Base-by-base conservation (phyloP, 2,888 invertebrate species). In the Cephus pygmeus region DNA sequence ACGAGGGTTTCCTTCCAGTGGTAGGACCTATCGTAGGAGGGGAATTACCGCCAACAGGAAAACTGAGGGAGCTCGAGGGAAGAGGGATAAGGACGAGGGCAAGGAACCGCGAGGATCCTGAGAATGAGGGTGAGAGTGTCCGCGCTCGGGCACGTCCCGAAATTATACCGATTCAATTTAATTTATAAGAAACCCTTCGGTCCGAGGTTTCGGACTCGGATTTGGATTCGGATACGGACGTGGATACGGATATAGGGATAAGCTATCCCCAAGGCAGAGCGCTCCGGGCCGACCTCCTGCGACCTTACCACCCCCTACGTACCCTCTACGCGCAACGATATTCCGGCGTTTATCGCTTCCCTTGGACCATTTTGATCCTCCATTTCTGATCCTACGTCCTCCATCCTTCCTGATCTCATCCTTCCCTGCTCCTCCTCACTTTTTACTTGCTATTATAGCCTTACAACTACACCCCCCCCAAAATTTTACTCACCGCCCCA, bases 81-180 rank as follows among this genome's bases (percentile, higher is more conserved):
- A 23, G 56, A 56, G 23, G 56, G 56, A 56, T 23, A 56, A 56
- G 56, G 56, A 23, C 1, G 56, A 56, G 23, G 23, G 1, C 56
- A 9, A 56, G 56, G 56, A 56, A 56, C 56, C 56, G 56, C 56
- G 56, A 56, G 56, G 76, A 34, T 74, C 73, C 76, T 69, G 35
- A 77, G 69, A 69, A 76, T 30, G 36, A 31, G 36, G 77, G 75
- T 76, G 71, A n/a, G 75, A 71, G 75, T 75, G 36, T 23, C 35
- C 69, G 75, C 77, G 36, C 34, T 36, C 31, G 76, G 80, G 76
- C 84, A 83, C 83, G 81, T 83, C 79, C 81, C 77, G 77, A 81
- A 87, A 87, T 87, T 84, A 85, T 84, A 83, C 83, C 82, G 83
- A 86, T 86, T 85, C 83, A 82, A 88, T 87, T 87, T 85, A 83